Evolutionary conservation across 2,113 vertebrate genomes (phyloP).

Genomic region (Caretta caretta): DNA sequence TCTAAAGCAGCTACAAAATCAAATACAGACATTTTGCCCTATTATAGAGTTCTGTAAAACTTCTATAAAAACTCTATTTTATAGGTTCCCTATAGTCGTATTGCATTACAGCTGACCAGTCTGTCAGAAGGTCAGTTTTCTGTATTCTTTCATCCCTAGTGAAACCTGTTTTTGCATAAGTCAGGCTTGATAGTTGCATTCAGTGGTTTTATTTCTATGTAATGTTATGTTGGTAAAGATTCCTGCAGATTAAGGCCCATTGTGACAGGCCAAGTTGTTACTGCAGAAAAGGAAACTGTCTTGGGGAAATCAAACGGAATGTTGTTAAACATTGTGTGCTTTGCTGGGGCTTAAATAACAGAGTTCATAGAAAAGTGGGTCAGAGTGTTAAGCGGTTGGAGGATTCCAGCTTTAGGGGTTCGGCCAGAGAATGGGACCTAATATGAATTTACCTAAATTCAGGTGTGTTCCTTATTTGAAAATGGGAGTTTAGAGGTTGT

Average conservation of each 20-base stretch:
- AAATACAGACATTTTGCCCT: neutral
- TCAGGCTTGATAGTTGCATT: neutral
- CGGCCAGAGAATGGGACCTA: neutral
- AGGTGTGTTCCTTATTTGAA: neutral
- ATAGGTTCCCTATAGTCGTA: neutral
- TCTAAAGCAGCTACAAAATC: neutral
- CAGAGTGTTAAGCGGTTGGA: neutral
- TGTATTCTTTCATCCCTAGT: neutral
- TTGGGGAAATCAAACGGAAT: neutral
- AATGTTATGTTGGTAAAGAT: slow-evolving; percentile 6
- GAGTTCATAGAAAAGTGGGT: slow-evolving; percentile 1
- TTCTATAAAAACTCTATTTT: neutral
- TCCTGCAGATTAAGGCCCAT: slow-evolving; percentile 19
- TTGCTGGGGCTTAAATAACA: neutral
- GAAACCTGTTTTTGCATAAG: neutral
- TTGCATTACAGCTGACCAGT: no score
- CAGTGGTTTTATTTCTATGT: neutral
- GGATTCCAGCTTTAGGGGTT: neutral
- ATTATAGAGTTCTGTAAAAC: neutral
- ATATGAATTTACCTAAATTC: neutral
- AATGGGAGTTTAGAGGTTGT: neutral
- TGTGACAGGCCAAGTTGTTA: slow-evolving; percentile 1
- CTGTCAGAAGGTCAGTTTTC: neutral
- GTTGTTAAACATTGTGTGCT: neutral
- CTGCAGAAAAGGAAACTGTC: neutral